Base-by-base conservation (phyloP, 2,888 invertebrate genomes). In the Neoscelio sp. region DNA sequence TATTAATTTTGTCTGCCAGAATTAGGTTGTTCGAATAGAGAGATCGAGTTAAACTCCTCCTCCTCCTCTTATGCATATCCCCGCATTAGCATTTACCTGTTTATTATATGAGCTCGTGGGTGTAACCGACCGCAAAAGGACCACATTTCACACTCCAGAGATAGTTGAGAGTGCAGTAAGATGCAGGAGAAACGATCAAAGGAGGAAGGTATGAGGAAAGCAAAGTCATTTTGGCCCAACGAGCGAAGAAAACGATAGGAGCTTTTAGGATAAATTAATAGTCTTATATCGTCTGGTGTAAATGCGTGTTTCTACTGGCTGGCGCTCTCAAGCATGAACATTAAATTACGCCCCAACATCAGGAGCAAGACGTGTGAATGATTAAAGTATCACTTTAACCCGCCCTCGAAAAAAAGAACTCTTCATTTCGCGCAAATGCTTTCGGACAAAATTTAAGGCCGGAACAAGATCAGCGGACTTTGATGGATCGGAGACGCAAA, bases 261-360 rank as follows among this genome's bases (percentile, higher is more conserved):
- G 74, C 74, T 74, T 67, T 74, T 74, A 74, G 65, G 74, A 48
- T 74, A 74, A 74, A 65, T 74, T 74, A 65, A 74, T 67, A 74
- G 67, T 67, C 67, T 75, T 75, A 75, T 67, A 75, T 75, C 67
- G 60, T 60, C 44, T 44, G 38, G 50, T 75, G 67, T 75, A 67
- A 75, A 75, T 60, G 60, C 60, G 58, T 67, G 67, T 75, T 75
- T 50, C 74, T 30, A 60, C 74, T 60, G 58, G 23, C 67, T 48
- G 23, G 28, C 10, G 74, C 74, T 75, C 60, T 67, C 65, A 18
- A 67, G 74, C 74, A n/a, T 67, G 60, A 75, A 67, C 74, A 67
- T 67, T 67, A 67, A 75, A 67, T 67, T 75, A 75, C 74, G 38
- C 18, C 52, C 8, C 33, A 38, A 67, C 40, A 50, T 65, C 52